Base-by-base conservation (phyloP, 2,113 vertebrate species). In the Lathamus discolor region DNA sequence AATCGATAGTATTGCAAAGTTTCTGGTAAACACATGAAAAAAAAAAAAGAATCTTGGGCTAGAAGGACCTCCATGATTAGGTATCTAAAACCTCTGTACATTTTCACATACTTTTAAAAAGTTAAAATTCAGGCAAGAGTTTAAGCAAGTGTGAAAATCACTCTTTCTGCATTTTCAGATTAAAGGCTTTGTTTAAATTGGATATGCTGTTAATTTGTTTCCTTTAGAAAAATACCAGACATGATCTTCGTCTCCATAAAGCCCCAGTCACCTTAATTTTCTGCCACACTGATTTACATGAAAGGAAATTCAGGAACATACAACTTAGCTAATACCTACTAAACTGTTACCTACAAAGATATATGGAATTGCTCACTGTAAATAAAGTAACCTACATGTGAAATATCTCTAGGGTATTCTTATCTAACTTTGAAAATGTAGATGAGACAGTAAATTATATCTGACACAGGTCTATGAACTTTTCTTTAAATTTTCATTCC, bases 261-360 rank as follows among this genome's bases (percentile, higher is more conserved):
- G n/a, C 7, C 44, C 20, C 28, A 51, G 76, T 61, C 84, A 94
- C 41, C 51, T 78, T 86, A 88, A 92, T 93, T 91, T 94, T 93
- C 77, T 97, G 68, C 61, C 83, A 92, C 80, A 63, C 7, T 86
- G 61, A 88, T 95, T 95, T 86, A 92, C 46, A 55, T 74, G 77
- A 74, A 91, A 91, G 69, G 64, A 96, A 96, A 93, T 83, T 82
- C 46, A 75, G 61, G 51, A 94, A 78, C 22, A 78, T 51, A 43
- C 51, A 81, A 84, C 23, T 82, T 91, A 72, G 31, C 46, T 78
- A 94, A 84, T 2, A 5, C 23, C 9, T 7, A 25, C 19, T 72
- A 84, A 91, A 84, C 64, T 86, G 59, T 44, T 83, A 83, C 28
- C 29, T 88, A 24, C 25, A 74, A 72, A 88, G 43, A 61, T 55